Base-by-base conservation (phyloP, 2,797 vertebrate genomes). In the Poecilia picta region DNA sequence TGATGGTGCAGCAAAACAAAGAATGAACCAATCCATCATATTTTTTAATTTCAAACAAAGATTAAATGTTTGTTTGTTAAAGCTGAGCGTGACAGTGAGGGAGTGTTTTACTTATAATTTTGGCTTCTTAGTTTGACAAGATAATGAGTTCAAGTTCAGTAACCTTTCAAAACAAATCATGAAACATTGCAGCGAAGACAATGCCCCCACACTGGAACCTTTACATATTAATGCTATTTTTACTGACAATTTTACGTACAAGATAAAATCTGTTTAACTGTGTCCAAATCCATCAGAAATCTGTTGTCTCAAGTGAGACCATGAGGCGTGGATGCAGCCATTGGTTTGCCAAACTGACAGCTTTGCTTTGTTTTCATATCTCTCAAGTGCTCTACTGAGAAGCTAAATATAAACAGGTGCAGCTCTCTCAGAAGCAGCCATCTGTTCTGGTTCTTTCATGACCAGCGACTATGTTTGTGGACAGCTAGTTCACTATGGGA, bases 351-450 rank as follows among this genome's bases (percentile, higher is more conserved):
- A 93, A 94, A 93, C 91, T 93, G 89, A 94, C 92, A 91, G 93
- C 91, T 91, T 92, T 87, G 91, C 91, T 93, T 94, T 95, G 93
- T 94, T 94, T 94, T 93, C 75, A 83, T 94, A 86, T 93, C 93
- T 93, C 90, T 94, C 91, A 91, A 94, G 92, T 93, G 87, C 89
- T 92, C 93, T 90, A 93, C 93, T 91, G 93, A 95, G 92, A 89
- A 91, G 92, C 94, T 95, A 95, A 94, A 96, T 96, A 94, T 96
- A 96, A 95, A 94, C 94, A 94, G 94, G 95, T 95, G 90, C 94
- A 85, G 88, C 66, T 55, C 87, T 91, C 90, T 91, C 91, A 93
- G 92, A 93, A 92, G 89, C 81, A 76, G 86, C 94, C 95, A 95
- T 96, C 95, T 96, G 95, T 91, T 94, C 91, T 25, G 75, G 80